phyloP scores from a whole-genome alignment of 64 coral and sea anemone species.

The Astreopora myriophthalma region DNA sequence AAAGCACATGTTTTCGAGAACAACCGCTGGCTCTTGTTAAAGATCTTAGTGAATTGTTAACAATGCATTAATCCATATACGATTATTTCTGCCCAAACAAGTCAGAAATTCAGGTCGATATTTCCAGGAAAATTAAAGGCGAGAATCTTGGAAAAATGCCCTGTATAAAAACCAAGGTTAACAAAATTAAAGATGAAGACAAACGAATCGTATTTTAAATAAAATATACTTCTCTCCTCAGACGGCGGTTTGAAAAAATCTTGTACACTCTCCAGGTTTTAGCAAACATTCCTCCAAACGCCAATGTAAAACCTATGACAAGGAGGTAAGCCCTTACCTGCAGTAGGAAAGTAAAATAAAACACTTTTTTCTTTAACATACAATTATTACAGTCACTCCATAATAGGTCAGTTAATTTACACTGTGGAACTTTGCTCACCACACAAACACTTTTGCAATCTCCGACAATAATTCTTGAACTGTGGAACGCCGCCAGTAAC shows the following conservation, averaged over 20 bases:
- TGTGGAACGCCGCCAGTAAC: slow-evolving; percentile 48
- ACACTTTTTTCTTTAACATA: background rate
- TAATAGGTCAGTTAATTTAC: background rate
- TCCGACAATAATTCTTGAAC: background rate
- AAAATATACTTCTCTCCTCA: slow-evolving; percentile 24
- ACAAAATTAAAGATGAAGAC: too few species aligned
- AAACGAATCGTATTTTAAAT: too few species aligned
- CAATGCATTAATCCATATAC: too few species aligned
- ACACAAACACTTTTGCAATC: background rate
- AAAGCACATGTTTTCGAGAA: too few species aligned
- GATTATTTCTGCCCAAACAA: too few species aligned
- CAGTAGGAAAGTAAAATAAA: background rate
- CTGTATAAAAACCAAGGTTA: too few species aligned
- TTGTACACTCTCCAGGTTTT: slow-evolving; percentile 80
- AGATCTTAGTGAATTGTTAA: too few species aligned
- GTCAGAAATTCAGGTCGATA: too few species aligned
- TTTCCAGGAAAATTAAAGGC: too few species aligned
- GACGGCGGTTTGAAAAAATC: slow-evolving; percentile 55
- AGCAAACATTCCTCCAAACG: slow-evolving; percentile 76
- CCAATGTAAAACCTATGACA: slow-evolving; percentile 62
- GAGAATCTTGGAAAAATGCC: too few species aligned
- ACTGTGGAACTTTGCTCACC: background rate
- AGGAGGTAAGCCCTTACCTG: slow-evolving; percentile 54
- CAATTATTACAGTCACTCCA: background rate
- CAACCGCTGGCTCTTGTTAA: too few species aligned